phyloP scores from a whole-genome alignment of 2,888 invertebrate genomes.

The Troides helena region DNA sequence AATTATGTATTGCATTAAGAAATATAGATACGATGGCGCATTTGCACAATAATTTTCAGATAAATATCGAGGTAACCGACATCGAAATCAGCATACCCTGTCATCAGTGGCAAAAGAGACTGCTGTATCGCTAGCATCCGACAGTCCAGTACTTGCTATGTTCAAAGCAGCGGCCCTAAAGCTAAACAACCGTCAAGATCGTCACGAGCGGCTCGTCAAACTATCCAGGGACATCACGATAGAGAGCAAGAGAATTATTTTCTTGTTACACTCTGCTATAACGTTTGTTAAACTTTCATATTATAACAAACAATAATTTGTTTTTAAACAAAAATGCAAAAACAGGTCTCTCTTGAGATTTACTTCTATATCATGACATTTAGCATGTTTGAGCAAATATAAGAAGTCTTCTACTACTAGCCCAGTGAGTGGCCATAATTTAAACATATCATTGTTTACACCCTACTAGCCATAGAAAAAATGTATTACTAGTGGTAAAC shows the following conservation, averaged over 20 bases:
- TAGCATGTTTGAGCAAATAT: too few species aligned
- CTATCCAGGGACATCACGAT: slow-evolving; percentile 91
- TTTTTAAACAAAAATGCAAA: background rate
- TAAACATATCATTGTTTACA: too few species aligned
- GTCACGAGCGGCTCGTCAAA: slow-evolving; percentile 91
- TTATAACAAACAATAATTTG: background rate
- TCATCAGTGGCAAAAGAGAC: slow-evolving; percentile 58
- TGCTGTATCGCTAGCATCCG: slow-evolving; percentile 51
- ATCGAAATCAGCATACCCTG: slow-evolving; percentile 51
- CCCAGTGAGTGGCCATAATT: too few species aligned
- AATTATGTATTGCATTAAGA: slow-evolving; percentile 1
- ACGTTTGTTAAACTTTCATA: slow-evolving; percentile 66
- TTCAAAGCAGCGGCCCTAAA: slow-evolving; percentile 83
- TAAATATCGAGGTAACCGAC: slow-evolving; percentile 45
- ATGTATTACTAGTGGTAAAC: too few species aligned
- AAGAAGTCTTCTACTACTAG: too few species aligned
- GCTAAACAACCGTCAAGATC: slow-evolving; percentile 89
- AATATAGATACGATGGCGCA: background rate
- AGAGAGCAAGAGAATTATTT: slow-evolving; percentile 94
- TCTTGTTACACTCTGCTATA: slow-evolving; percentile 87
- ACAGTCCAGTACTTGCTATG: slow-evolving; percentile 79
- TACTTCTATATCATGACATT: too few species aligned
- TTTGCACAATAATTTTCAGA: slow-evolving; percentile 39
- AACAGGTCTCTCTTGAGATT: background rate
- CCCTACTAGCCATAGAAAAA: too few species aligned